Percentiles rank a stretch among this genome's conserved stretches.
These are phyloP conservation scores for Arge pagana DNA, from an alignment of 2,888 invertebrate species.

Conservation along the genomic window DNA sequence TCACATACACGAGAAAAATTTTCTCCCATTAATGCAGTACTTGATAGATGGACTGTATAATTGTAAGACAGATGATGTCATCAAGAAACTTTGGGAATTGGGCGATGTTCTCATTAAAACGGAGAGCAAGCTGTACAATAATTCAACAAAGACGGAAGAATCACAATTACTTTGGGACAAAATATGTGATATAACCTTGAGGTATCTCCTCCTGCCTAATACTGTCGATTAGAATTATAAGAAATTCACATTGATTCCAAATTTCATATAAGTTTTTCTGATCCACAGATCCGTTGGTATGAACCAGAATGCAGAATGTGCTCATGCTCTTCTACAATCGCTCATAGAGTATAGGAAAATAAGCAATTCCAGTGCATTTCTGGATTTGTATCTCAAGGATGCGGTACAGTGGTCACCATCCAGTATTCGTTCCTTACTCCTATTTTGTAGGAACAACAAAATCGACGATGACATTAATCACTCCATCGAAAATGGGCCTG, in stretches of 20 bases:
- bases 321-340: constrained; percentile 57
- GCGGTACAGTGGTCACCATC: constrained; percentile 50
- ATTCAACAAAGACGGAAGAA: constrained; percentile 31
- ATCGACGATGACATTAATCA: constrained; percentile 31
- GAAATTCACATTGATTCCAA: neutral
- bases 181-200: constrained; percentile 55
- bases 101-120: constrained; percentile 46
- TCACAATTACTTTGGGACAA: constrained; percentile 49
- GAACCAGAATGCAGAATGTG: constrained; percentile 56
- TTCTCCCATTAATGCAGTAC: constrained; percentile 51
- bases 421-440: constrained; percentile 54
- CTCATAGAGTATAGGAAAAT: constrained; percentile 51
- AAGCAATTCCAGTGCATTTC: constrained; percentile 48
- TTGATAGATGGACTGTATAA: constrained; percentile 50
- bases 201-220: constrained; percentile 49
- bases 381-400: constrained; percentile 56
- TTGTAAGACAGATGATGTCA: constrained; percentile 48
- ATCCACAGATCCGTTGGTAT: constrained; percentile 59
- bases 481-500: constrained; percentile 10
- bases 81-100: constrained; percentile 53
- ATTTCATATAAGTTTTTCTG: constrained; percentile 34
- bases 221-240: neutral
- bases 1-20: constrained; percentile 51
- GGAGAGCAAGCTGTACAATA: constrained; percentile 36
- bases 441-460: constrained; percentile 46